Percentiles rank a stretch among this genome's conserved stretches.
These are phyloP conservation scores for Rattus rattus DNA, from an alignment of 2,113 vertebrate species.

Conservation along the genomic window DNA sequence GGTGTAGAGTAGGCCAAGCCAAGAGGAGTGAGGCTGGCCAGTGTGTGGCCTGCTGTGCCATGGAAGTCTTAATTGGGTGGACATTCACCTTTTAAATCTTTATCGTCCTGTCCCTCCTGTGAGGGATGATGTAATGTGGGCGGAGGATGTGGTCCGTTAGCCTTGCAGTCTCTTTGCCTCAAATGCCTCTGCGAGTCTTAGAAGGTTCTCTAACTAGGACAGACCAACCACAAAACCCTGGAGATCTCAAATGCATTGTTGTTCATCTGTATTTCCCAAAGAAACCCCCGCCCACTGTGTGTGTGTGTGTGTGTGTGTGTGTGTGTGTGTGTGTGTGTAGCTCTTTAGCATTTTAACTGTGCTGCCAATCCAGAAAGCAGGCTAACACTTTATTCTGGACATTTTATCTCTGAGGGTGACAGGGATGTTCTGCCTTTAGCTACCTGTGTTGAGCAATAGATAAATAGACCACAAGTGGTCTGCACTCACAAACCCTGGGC, in stretches of 20 bases:
- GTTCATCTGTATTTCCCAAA: not conserved
- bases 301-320: not conserved
- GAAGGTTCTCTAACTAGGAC: not conserved
- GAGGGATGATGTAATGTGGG: not conserved
- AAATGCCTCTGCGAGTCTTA: not conserved
- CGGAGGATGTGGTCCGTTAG: not conserved
- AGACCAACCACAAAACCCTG: not conserved
- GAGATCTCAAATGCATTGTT: not conserved
- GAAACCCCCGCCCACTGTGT: too few relatives aligned
- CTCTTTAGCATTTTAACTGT: not conserved
- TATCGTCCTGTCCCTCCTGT: not conserved
- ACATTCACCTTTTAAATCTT: not conserved
- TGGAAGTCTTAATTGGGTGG: not conserved
- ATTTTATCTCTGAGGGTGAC: not conserved
- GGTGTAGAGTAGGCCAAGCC: not conserved
- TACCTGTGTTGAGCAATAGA: not conserved
- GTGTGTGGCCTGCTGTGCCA: fast-evolving
- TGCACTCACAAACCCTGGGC: not conserved
- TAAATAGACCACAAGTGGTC: not conserved
- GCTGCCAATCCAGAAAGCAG: not conserved
- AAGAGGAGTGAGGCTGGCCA: too few relatives aligned
- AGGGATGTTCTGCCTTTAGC: not conserved
- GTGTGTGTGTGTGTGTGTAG: not conserved
- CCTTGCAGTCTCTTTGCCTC: not conserved
- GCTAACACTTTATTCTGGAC: not conserved